phyloP scores from a whole-genome alignment of 2,888 invertebrate species.

The Eretmocerus hayati region DNA sequence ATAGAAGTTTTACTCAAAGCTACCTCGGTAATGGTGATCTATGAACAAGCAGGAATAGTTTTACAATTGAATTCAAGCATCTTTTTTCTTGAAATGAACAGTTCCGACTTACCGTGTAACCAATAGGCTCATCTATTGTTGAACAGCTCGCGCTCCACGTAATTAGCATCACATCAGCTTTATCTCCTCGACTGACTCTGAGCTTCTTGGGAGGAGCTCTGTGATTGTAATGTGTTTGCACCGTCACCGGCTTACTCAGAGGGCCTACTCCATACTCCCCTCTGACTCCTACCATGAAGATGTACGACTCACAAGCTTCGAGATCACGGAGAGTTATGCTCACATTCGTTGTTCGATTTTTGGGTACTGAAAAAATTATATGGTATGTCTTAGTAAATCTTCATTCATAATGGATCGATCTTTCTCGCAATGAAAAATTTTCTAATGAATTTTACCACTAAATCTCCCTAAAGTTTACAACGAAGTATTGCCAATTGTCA shows the following conservation, averaged over 20 bases:
- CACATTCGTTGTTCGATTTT: conserved; percentile 53
- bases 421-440: too few relatives aligned
- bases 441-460: too few relatives aligned
- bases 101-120: conserved; percentile 61
- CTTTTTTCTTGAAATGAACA: not conserved
- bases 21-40: conserved; percentile 52
- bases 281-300: conserved; percentile 63
- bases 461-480: too few relatives aligned
- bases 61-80: not conserved
- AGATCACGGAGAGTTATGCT: conserved; percentile 55
- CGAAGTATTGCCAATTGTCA: too few relatives aligned
- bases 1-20: conserved; percentile 45
- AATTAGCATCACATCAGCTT: conserved; percentile 52
- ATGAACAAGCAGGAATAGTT: conserved; percentile 1
- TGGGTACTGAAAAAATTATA: too few relatives aligned
- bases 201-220: conserved; percentile 66
- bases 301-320: conserved; percentile 67
- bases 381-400: too few relatives aligned
- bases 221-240: conserved; percentile 57
- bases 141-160: conserved; percentile 69
- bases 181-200: conserved; percentile 45
- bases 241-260: conserved; percentile 49
- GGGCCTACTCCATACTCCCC: conserved; percentile 63
- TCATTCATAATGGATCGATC: too few relatives aligned
- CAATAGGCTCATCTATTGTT: conserved; percentile 46